These are phyloP conservation scores for Rhinoderma darwinii DNA, from an alignment of 2,113 vertebrate species.

Conservation along the genomic window DNA sequence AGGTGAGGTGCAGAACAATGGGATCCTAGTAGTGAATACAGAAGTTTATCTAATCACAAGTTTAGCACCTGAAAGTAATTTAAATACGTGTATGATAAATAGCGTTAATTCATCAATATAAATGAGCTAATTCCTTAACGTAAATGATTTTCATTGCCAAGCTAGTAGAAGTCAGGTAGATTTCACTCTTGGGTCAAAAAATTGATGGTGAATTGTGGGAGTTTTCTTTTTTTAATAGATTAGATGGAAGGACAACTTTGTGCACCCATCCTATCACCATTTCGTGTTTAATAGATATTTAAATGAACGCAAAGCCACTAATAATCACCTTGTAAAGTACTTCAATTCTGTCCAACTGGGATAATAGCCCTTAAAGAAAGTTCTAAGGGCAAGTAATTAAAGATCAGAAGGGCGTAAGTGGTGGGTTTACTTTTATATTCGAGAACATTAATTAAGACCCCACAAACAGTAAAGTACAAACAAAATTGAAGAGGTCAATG, in stretches of 20 bases:
- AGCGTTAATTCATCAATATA: conserved; percentile 15
- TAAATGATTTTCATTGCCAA: not conserved
- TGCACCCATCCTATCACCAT: not conserved
- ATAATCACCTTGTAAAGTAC: not conserved
- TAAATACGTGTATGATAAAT: conserved; percentile 18
- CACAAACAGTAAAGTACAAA: not conserved
- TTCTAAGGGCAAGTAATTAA: not conserved
- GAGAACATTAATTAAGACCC: not conserved
- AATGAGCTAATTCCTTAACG: conserved; percentile 8
- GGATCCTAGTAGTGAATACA: conserved; percentile 3
- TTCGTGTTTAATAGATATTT: too few species aligned
- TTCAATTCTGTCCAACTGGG: not conserved
- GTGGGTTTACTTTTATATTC: not conserved
- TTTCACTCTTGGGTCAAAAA: not conserved
- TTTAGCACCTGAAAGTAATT: conserved; percentile 19
- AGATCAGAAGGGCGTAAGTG: not conserved
- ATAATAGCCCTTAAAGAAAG: not conserved
- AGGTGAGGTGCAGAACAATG: conserved; percentile 12
- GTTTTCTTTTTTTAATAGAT: not conserved
- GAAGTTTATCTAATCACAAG: conserved; percentile 32
- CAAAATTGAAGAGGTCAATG: not conserved
- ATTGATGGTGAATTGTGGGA: not conserved
- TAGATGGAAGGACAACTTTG: not conserved
- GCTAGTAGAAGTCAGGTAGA: not conserved
- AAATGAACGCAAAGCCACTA: not conserved